A percentile compares a stretch with the other conserved stretches of the same genome.
Evolutionary conservation across 2,888 invertebrate species (phyloP).

Genomic region (Craniophora ligustri): DNA sequence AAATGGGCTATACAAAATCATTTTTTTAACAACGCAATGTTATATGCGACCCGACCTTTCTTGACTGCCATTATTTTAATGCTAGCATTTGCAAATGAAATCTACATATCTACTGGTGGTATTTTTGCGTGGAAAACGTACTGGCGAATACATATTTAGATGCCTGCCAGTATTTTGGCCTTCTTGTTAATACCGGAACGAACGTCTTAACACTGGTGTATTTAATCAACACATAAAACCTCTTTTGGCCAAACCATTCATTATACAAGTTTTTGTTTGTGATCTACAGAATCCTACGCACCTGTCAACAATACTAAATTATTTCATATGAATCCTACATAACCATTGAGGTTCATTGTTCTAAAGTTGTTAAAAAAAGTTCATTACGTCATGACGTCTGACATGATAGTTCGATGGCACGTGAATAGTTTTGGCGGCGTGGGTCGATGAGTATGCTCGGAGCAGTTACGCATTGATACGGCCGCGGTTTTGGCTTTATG

Average conservation of each 20-base stretch:
- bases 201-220: too few species aligned
- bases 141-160: too few species aligned
- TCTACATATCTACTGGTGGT: too few species aligned
- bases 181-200: too few species aligned
- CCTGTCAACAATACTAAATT: constrained; percentile 13
- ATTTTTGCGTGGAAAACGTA: constrained; percentile 8
- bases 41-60: constrained; percentile 32
- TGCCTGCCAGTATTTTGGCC: too few species aligned
- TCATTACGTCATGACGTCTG: constrained; percentile 18
- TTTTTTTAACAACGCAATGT: constrained; percentile 38
- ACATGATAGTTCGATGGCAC: constrained; percentile 23
- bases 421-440: constrained; percentile 7
- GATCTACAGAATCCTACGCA: constrained; percentile 24
- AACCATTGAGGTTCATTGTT: constrained; percentile 38
- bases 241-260: neutral
- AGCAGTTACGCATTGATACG: constrained; percentile 42
- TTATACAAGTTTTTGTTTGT: neutral
- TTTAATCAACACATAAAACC: too few species aligned
- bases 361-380: constrained; percentile 19
- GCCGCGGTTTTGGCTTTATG: constrained; percentile 23
- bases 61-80: constrained; percentile 22
- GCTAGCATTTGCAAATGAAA: constrained; percentile 18
- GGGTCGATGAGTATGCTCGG: constrained; percentile 17
- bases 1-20: constrained; percentile 13
- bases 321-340: constrained; percentile 23